Evolutionary conservation across 2,797 vertebrate species (phyloP), one percentile per base, ranked within the genome.

Genomic region (Limnodromus scolopaceus): DNA sequence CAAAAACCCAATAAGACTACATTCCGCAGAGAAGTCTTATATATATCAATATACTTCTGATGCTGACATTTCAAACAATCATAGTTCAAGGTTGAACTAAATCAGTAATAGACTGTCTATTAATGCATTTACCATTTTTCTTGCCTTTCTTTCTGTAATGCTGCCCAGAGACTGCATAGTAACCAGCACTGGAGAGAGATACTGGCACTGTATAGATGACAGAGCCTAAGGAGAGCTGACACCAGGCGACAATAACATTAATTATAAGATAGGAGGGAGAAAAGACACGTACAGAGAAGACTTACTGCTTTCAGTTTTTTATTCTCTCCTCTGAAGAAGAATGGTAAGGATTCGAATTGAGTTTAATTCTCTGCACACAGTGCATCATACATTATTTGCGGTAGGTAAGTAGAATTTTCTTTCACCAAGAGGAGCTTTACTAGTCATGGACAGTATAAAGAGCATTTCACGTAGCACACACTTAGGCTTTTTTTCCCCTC

Each of bases 11-110:
- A 3, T 27, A 66, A 76, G 16, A 30, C n/a, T 36, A 23, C 34
- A 64, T 63, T 83, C 41, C 53, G 54, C 55, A 83, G 46, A 89
- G 68, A 93, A 92, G 9, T 41, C n/a, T n/a, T 54, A 38, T 19
- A 69, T 53, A 15, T 41, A 25, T 28, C 51, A 11, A 53, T 72
- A 9, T 18, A 32, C n/a, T 80, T 86, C 53, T 84, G 46, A 30
- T 72, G 51, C 27, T 96, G 75, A 45, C 72, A 66, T 94, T 91
- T 89, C 83, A 65, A 94, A 75, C 20, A 89, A 77, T 45, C 41
- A 45, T 22, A 32, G 69, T 38, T 89, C 61, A 82, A 85, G 48
- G 39, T 2, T 70, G 91, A 87, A 71, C 48, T 71, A 65, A 87
- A 61, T 54, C 69, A 87, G 63, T 32, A 82, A 74, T 11, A 83